Conservation (phyloP, 2,888 invertebrate species). For the Apamea anceps region DNA sequence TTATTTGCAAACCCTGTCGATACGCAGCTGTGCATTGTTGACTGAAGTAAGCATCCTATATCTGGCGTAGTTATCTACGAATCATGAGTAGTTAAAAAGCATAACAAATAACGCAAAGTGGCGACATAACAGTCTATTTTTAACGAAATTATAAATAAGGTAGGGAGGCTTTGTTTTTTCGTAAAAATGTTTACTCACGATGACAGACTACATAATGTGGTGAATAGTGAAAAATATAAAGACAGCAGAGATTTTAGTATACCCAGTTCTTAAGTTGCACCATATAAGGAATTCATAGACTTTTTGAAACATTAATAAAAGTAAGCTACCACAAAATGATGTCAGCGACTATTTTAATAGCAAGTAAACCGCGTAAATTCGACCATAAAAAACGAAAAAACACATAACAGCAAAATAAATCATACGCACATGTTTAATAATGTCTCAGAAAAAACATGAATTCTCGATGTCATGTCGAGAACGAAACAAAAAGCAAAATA, state of each 20-base stretch:
- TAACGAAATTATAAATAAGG: not conserved
- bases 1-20: constrained; percentile 66
- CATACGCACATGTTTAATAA: constrained; percentile 57
- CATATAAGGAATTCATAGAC: no score
- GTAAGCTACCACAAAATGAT: not conserved
- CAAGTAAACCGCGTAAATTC: not conserved
- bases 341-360: not conserved
- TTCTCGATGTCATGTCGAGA: constrained; percentile 37
- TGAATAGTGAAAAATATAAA: not conserved
- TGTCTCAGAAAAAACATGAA: constrained; percentile 52
- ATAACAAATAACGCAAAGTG: not conserved
- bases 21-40: constrained; percentile 64
- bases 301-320: not conserved
- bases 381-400: constrained; percentile 11
- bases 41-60: constrained; percentile 32
- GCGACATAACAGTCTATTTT: not conserved
- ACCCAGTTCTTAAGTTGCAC: no score
- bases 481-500: constrained; percentile 38
- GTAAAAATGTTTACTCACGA: not conserved
- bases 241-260: not conserved
- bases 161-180: not conserved
- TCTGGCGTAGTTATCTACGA: constrained; percentile 10
- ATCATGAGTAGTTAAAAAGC: not conserved
- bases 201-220: not conserved
- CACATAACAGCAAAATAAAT: constrained; percentile 45